A percentile compares a stretch with the other conserved stretches of the same genome.
These are phyloP conservation scores for Diorhabda elongata DNA, from an alignment of 1,140 invertebrate species.

Conservation along the genomic window DNA sequence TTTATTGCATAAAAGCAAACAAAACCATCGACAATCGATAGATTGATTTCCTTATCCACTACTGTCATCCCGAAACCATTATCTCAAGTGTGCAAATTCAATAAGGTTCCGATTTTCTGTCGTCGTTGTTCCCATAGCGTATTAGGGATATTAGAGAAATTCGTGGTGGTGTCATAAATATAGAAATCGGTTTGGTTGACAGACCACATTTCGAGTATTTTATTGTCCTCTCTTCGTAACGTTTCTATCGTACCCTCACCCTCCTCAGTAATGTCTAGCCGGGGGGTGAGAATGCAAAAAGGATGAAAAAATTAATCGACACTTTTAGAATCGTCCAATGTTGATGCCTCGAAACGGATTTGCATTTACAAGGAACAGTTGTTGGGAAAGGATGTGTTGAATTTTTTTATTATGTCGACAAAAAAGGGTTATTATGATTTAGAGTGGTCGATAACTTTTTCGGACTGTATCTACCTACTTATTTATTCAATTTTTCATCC, in stretches of 20 bases:
- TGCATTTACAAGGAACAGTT: not conserved
- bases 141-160: slow-evolving; percentile 14
- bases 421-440: too few species aligned
- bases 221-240: not conserved
- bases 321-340: not conserved
- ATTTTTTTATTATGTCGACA: too few species aligned
- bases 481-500: too few species aligned
- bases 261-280: not conserved
- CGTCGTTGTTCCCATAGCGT: not conserved
- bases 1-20: not conserved
- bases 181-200: slow-evolving; percentile 16
- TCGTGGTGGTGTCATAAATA: slow-evolving; percentile 22
- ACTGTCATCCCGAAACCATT: slow-evolving; percentile 23
- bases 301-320: not conserved
- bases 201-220: slow-evolving; percentile 18
- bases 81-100: slow-evolving; percentile 24
- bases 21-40: not conserved
- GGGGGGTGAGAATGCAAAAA: slow-evolving; percentile 1
- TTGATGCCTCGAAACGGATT: not conserved
- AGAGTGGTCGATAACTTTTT: too few species aligned
- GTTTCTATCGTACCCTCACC: not conserved
- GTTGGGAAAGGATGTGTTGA: not conserved
- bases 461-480: too few species aligned
- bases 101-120: slow-evolving; percentile 16
- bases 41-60: slow-evolving; percentile 3